Base-by-base conservation (phyloP, 2,888 invertebrate genomes). In the Apodemia mormo region DNA sequence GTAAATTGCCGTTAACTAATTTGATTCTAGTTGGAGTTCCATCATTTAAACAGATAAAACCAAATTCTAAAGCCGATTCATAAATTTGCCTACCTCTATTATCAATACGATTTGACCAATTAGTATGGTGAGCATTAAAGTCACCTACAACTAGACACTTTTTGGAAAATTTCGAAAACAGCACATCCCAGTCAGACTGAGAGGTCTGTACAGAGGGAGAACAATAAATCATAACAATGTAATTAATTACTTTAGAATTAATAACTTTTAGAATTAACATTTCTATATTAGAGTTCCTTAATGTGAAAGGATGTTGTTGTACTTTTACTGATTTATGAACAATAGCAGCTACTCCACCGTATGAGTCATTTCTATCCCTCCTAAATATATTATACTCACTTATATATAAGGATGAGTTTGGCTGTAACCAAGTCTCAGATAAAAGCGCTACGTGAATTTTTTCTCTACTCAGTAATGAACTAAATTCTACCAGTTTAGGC, bases 361-460 rank as follows among this genome's bases (percentile, higher is more conserved):
- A 75, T 5, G 64, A 52, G 65, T 75, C 75, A 49, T 5, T 8
- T n/a, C 74, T 54, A 30, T 75, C 74, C 8, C 66, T 65, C 68
- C 73, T 61, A 30, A 22, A 73, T 54, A 75, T 66, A 67, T 72
- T 72, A 66, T 73, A 73, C 2, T 49, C 68, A n/a, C 65, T 69
- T 7, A 75, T 49, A 14, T 56, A 29, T 9, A 74, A 2, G 22
- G n/a, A 0, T 8, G 22, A 22, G 0, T 72, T 70, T 0, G 67
- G 30, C 7, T 71, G 68, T n/a, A 75, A n/a, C 74, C 75, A 76
- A 2, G 75, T 73, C 65, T 76, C 74, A 66, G 67, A 68, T 9
- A 75, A 2, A 10, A 74, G 30, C 8, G 68, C 69, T 22, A 75
- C 43, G 56, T 72, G 71, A 30, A 72, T 71, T 49, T 70, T 74